Evolutionary conservation across 2,113 vertebrate genomes (phyloP).

Genomic region (Crypturellus undulatus): DNA sequence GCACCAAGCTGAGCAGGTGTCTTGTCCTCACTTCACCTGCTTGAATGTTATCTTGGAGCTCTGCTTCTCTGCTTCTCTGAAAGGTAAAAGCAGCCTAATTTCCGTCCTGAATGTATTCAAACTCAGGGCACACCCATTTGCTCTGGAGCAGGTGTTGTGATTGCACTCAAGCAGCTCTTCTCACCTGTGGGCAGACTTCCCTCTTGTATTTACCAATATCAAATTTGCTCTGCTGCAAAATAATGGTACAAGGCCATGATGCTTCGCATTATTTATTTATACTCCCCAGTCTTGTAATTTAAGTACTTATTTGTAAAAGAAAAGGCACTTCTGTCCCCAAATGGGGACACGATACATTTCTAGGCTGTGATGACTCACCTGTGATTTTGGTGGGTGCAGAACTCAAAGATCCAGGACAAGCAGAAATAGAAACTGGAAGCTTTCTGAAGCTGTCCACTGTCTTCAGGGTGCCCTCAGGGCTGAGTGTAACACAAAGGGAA

Average conservation of each 20-base stretch:
- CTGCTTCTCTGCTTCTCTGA: neutral
- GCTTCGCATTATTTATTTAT: neutral
- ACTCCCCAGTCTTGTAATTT: neutral
- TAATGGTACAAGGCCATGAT: neutral
- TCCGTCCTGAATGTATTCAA: neutral
- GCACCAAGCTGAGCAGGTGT: neutral
- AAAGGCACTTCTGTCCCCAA: neutral
- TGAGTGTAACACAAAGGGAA: neutral
- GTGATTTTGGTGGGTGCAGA: neutral
- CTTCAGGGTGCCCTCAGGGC: neutral
- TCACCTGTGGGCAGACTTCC: neutral
- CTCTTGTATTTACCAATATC: neutral
- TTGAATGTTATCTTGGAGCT: neutral
- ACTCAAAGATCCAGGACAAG: neutral
- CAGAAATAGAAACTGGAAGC: neutral
- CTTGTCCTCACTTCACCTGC: conserved; percentile 14
- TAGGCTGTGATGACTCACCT: neutral
- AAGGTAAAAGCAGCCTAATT: conserved; percentile 41
- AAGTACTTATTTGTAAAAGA: neutral
- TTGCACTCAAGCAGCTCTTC: neutral
- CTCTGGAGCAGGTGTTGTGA: neutral
- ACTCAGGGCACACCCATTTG: neutral
- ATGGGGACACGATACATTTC: neutral
- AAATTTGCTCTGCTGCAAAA: neutral
- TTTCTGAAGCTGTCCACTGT: neutral